Percentiles rank a stretch among this genome's conserved stretches.
Conservation (phyloP, 2,797 vertebrate genomes). For the Oryzias dopingdopingensis region DNA sequence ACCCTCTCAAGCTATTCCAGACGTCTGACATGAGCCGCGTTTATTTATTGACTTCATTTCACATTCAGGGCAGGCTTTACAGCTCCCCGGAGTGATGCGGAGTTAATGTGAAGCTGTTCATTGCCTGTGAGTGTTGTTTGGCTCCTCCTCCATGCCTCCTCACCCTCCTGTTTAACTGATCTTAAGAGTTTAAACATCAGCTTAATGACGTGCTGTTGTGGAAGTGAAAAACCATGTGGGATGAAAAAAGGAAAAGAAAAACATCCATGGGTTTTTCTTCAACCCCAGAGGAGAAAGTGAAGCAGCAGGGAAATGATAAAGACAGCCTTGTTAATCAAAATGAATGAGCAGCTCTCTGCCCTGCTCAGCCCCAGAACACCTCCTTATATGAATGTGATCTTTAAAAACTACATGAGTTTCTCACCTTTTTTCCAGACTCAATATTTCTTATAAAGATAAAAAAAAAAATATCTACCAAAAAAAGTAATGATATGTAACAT, state of each 20-base stretch:
- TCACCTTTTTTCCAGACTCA: too few relatives aligned
- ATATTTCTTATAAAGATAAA: too few relatives aligned
- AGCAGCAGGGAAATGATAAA: constrained; percentile 49
- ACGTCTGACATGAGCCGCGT: constrained; percentile 74
- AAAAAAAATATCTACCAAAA: too few relatives aligned
- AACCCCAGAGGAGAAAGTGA: constrained; percentile 49
- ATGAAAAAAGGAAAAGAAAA: constrained; percentile 49
- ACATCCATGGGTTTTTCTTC: constrained; percentile 52
- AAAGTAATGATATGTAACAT: too few relatives aligned
- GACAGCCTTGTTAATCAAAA: constrained; percentile 65
- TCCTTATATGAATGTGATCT: too few relatives aligned
- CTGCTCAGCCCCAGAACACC: neutral
- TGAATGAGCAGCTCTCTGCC: constrained; percentile 58
- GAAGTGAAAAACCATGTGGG: constrained; percentile 77
- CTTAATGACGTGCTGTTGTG: constrained; percentile 75
- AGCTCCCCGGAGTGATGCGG: constrained; percentile 70
- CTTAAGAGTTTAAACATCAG: constrained; percentile 80
- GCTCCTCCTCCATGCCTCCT: constrained; percentile 45
- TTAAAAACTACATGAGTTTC: too few relatives aligned
- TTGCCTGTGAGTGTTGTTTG: constrained; percentile 60
- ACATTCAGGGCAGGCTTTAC: constrained; percentile 68
- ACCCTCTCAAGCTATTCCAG: constrained; percentile 75
- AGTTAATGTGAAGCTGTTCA: constrained; percentile 74
- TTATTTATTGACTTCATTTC: constrained; percentile 80
- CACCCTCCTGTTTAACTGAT: constrained; percentile 56